phyloP scores from a whole-genome alignment of 2,888 invertebrate species.

The Tetranychus piercei region DNA sequence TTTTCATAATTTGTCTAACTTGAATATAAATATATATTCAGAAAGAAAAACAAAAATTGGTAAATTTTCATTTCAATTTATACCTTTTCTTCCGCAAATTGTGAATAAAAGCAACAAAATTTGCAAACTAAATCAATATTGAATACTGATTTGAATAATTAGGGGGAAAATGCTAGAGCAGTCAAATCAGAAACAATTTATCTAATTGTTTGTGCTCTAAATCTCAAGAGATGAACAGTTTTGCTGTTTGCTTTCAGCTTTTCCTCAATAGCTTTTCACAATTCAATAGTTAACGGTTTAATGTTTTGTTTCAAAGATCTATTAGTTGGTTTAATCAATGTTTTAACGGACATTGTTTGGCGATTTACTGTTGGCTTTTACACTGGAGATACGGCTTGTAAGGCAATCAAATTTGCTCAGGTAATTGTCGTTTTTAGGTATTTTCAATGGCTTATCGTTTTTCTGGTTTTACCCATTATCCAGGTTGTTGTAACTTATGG shows the following conservation, averaged over 20 bases:
- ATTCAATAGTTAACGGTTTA: not conserved
- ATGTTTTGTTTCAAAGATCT: conserved; percentile 48
- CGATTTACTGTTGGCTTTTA: conserved; percentile 72
- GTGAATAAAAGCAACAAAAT: too few species aligned
- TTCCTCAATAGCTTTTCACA: not conserved
- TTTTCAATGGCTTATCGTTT: not conserved
- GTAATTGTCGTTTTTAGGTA: conserved; percentile 31
- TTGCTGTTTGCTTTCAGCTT: not conserved
- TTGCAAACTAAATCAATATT: too few species aligned
- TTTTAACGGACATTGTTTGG: conserved; percentile 73
- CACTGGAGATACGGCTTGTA: conserved; percentile 71
- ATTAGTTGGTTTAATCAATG: conserved; percentile 66
- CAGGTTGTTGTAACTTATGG: conserved; percentile 73
- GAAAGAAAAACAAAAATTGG: not conserved
- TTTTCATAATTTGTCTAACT: not conserved
- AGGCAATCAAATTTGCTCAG: conserved; percentile 62
- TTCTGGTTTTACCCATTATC: too few species aligned
- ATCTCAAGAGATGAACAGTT: too few species aligned
- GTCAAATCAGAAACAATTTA: too few species aligned
- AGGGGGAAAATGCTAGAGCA: too few species aligned
- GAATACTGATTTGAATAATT: too few species aligned
- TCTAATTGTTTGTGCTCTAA: too few species aligned
- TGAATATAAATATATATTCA: not conserved
- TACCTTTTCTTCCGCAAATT: too few species aligned
- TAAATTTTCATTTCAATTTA: too few species aligned